These are phyloP conservation scores for Micropoecilia bifurca DNA, from an alignment of 2,797 vertebrate genomes.

Conservation along the genomic window DNA sequence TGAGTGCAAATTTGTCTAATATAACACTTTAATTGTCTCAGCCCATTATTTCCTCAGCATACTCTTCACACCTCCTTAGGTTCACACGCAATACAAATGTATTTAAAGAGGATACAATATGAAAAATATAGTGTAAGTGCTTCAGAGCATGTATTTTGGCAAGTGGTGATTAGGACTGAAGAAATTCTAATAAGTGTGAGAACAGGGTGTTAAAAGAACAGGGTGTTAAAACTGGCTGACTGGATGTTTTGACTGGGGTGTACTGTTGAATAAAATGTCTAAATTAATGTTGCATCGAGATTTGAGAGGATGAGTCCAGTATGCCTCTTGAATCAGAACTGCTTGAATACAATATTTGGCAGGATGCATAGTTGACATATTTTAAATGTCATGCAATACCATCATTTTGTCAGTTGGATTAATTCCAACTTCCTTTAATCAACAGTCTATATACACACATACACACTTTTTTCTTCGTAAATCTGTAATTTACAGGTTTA, in stretches of 20 bases:
- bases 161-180: background rate
- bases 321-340: background rate
- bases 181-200: background rate
- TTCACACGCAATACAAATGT: background rate
- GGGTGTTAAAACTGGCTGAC: background rate
- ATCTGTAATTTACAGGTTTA: background rate
- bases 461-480: background rate
- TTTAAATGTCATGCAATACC: background rate
- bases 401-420: too few species aligned
- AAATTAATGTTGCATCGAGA: background rate
- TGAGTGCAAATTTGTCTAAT: slow-evolving; percentile 9
- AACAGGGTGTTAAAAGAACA: background rate
- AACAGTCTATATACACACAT: too few species aligned
- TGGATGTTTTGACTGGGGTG: background rate
- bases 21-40: background rate
- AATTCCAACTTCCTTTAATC: background rate
- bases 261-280: background rate
- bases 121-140: background rate
- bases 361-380: background rate
- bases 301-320: background rate
- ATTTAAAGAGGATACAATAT: background rate
- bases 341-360: background rate
- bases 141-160: background rate
- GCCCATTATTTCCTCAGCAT: background rate
- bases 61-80: background rate